Evolutionary conservation across 2,888 invertebrate species (phyloP), one percentile per base, ranked within the genome.

Genomic region (Eupithecia pulchellata): DNA sequence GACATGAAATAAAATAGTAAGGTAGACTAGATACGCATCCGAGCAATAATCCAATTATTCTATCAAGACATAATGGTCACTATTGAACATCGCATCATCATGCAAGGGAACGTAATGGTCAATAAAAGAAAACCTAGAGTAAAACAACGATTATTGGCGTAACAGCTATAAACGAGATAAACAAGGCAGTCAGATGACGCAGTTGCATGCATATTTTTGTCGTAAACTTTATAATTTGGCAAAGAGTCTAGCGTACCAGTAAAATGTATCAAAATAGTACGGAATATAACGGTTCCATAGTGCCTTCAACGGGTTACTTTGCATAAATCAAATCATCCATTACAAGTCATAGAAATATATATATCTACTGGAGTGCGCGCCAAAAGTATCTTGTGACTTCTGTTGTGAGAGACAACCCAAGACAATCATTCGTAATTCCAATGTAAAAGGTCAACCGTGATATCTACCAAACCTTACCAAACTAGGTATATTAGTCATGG

Each of bases 201-300:
- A 87, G 85, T 86, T 86, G 77, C 82, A 79, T 85, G 86, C 85
- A 89, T 88, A 91, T 89, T 91, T 91, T 89, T 91, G 88, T 89
- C 89, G 85, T 91, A 88, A 88, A 89, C 83, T 91, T 89, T 89
- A 92, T 89, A 89, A 89, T 89, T 91, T 92, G 91, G 91, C 92
- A 92, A 47, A 47, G 85, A 87, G 85, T 86, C 86, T 88, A 86
- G 86, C 87, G 82, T 83, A 86, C 85, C 86, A 85, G 86, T 90
- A 86, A 86, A n/a, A 87, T 83, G 87, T 83, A 86, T 82, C 87
- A 82, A 84, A 89, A 60, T 60, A 60, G 58, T 32, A 60, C 30
- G 32, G 30, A 91, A 91, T 92, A 92, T 90, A 90, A 86, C 85
- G 89, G 89, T 90, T 91, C 88, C 90, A 86, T 83, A 82, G 81